Evolutionary conservation across 2,113 vertebrate genomes (phyloP).

Genomic region (Neolamprologus falcicula): DNA sequence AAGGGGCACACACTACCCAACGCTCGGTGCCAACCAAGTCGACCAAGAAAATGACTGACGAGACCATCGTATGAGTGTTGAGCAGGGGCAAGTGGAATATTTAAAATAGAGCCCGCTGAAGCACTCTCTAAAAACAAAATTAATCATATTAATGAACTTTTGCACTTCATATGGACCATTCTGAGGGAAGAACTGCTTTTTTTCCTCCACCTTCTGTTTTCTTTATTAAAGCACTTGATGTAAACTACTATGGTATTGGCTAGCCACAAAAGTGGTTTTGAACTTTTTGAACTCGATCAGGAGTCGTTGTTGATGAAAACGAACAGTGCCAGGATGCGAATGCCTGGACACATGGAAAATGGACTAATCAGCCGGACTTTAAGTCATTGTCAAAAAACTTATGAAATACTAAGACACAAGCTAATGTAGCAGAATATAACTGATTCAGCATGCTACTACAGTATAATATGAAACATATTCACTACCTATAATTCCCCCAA

Average conservation of each 20-base stretch:
- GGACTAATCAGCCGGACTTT: conserved; percentile 39
- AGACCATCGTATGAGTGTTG: conserved; percentile 81
- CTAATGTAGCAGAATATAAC: conserved; percentile 68
- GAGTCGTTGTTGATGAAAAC: conserved; percentile 24
- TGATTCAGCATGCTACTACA: conserved; percentile 69
- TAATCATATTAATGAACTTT: conserved; percentile 56
- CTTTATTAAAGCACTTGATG: conserved; percentile 59
- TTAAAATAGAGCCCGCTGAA: conserved; percentile 24
- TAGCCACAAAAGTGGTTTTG: conserved; percentile 38
- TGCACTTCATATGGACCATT: conserved; percentile 66
- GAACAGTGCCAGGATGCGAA: conserved; percentile 20
- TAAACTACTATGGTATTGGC: conserved; percentile 42
- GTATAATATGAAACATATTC: conserved; percentile 67
- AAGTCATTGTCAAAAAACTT: conserved; percentile 35
- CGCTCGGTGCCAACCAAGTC: conserved; percentile 79
- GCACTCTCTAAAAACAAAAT: conserved; percentile 42
- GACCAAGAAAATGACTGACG: conserved; percentile 83
- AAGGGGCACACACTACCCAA: conserved; percentile 68
- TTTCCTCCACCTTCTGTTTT: conserved; percentile 6
- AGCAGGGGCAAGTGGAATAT: conserved; percentile 25
- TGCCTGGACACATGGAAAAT: conserved; percentile 6
- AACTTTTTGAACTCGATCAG: conserved; percentile 42
- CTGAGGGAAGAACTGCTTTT: conserved; percentile 17
- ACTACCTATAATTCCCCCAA: conserved; percentile 56
- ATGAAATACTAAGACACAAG: conserved; percentile 59